These are phyloP conservation scores for Drosophila navojoa DNA, from an alignment of 1,140 invertebrate genomes.

Conservation along the genomic window DNA sequence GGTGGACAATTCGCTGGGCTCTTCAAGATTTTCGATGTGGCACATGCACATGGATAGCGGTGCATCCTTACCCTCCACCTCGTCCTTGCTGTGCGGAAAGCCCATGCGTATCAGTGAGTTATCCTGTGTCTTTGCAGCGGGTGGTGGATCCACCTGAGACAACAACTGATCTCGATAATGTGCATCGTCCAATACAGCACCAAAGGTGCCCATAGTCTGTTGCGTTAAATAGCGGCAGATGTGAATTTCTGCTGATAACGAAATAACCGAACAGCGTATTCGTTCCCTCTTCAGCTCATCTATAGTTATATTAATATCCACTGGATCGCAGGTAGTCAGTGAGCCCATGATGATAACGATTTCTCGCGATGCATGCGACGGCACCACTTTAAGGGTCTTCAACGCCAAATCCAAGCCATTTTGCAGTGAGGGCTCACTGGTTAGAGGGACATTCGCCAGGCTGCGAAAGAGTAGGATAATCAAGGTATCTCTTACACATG, in stretches of 20 bases:
- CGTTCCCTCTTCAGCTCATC: conserved; percentile 88
- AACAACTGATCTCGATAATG: conserved; percentile 93
- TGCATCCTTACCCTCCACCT: conserved; percentile 86
- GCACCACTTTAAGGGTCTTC: conserved; percentile 94
- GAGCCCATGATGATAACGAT: conserved; percentile 96
- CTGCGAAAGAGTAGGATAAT: conserved; percentile 62
- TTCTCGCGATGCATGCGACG: conserved; percentile 96
- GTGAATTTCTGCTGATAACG: conserved; percentile 96
- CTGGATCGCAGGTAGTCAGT: conserved; percentile 98
- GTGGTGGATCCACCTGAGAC: conserved; percentile 94
- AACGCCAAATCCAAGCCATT: conserved; percentile 96
- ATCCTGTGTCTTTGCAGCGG: conserved; percentile 91
- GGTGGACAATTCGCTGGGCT: conserved; percentile 87
- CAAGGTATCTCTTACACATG: background rate
- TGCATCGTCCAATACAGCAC: conserved; percentile 91
- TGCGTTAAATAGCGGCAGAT: conserved; percentile 93
- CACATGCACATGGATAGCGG: conserved; percentile 94
- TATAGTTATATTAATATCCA: conserved; percentile 95
- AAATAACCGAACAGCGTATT: conserved; percentile 96
- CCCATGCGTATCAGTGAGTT: conserved; percentile 96
- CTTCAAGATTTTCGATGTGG: conserved; percentile 91
- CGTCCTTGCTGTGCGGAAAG: conserved; percentile 89
- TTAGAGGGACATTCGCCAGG: conserved; percentile 86
- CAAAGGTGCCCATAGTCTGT: conserved; percentile 86
- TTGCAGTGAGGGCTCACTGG: conserved; percentile 97